phyloP scores from a whole-genome alignment of 2,888 invertebrate genomes.

The Bellardia pandia region DNA sequence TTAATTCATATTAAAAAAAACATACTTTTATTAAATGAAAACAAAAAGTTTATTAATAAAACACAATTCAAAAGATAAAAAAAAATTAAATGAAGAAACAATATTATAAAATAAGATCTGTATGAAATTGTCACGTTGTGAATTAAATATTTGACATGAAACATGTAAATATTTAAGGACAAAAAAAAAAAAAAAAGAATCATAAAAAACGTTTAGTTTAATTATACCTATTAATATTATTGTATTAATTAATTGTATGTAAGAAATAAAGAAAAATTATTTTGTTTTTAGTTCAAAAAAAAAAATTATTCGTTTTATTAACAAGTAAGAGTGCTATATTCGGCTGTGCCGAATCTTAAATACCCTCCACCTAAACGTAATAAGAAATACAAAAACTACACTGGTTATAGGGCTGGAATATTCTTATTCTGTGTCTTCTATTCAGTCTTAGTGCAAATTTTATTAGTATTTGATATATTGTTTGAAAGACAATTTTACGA shows the following conservation, averaged over 20 bases:
- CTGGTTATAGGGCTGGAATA: too few species aligned
- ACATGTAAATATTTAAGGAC: conserved; percentile 66
- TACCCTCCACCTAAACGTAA: too few species aligned
- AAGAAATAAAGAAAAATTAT: conserved; percentile 73
- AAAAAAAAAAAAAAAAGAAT: conserved; percentile 26
- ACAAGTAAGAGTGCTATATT: too few species aligned
- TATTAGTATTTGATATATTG: too few species aligned
- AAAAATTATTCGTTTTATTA: conserved; percentile 36
- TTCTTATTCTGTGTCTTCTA: too few species aligned
- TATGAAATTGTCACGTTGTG: conserved; percentile 50
- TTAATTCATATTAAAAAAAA: conserved; percentile 58
- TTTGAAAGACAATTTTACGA: too few species aligned
- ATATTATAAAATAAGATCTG: conserved; percentile 44
- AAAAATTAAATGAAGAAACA: conserved; percentile 44
- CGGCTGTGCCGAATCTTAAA: too few species aligned
- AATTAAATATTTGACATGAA: conserved; percentile 63
- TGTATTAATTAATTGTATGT: conserved; percentile 71
- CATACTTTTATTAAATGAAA: conserved; percentile 32
- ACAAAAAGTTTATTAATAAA: conserved; percentile 18
- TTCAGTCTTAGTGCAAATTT: too few species aligned
- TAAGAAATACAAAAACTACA: too few species aligned
- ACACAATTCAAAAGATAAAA: conserved; percentile 30
- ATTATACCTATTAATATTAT: conserved; percentile 69
- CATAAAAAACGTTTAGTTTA: conserved; percentile 62
- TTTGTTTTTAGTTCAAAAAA: conserved; percentile 73